These are phyloP conservation scores for Centropus unirufus DNA, from an alignment of 2,113 vertebrate species.

Conservation along the genomic window DNA sequence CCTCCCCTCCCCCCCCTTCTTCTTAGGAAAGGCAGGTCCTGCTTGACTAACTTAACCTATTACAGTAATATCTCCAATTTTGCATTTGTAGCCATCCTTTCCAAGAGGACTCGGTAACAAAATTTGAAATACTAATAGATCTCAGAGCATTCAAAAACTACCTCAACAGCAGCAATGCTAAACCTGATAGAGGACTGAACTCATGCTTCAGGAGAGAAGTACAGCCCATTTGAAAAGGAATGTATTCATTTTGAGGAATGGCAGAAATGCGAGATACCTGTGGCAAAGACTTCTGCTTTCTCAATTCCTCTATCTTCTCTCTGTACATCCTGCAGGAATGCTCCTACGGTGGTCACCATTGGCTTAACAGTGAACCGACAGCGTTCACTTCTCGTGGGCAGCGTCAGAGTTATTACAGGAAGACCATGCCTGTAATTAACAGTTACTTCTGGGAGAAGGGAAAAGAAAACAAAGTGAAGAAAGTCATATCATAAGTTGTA, in stretches of 20 bases:
- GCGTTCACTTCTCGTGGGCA: conserved; percentile 89
- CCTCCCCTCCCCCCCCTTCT: neutral
- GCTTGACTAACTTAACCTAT: no score
- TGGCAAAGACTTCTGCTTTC: conserved; percentile 71
- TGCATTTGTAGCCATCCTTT: neutral
- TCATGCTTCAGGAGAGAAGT: neutral
- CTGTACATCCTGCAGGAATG: conserved; percentile 84
- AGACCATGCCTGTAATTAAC: conserved; percentile 86
- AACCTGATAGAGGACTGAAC: neutral
- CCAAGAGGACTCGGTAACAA: neutral
- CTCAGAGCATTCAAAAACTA: neutral
- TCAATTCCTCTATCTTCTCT: conserved; percentile 86
- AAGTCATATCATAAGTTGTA: neutral
- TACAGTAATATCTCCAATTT: neutral
- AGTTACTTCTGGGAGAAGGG: conserved; percentile 73
- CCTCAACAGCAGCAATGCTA: neutral
- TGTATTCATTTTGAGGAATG: neutral
- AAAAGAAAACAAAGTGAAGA: neutral
- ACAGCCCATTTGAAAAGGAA: neutral
- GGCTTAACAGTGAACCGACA: conserved; percentile 89
- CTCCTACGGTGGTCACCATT: conserved; percentile 81
- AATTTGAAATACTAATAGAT: neutral
- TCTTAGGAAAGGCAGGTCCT: neutral
- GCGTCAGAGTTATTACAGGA: conserved; percentile 83
- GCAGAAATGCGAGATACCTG: conserved; percentile 70